Percentiles rank a stretch among this genome's conserved stretches.
Evolutionary conservation across 2,797 vertebrate species (phyloP).

Genomic region (Sparidentex hasta): DNA sequence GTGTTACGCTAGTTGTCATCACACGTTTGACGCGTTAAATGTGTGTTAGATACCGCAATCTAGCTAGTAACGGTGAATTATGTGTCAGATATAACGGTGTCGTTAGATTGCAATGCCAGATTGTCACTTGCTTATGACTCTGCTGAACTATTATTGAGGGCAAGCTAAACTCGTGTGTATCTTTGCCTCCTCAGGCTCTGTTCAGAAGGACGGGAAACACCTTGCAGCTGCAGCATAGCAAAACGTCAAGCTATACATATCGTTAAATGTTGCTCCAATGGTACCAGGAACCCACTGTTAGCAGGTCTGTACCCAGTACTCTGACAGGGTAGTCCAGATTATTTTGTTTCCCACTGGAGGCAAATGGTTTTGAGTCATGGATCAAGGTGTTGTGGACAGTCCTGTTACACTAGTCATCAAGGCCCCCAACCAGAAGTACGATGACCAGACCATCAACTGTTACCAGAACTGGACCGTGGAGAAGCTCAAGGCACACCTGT

Average conservation of each 20-base stretch:
- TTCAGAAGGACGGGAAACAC: neutral
- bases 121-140: neutral
- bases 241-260: neutral
- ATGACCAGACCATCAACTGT: conserved; percentile 95
- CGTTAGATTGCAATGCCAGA: neutral
- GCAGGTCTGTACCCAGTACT: neutral
- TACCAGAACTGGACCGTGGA: conserved; percentile 95
- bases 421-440: conserved; percentile 96
- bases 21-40: neutral
- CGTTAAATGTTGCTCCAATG: conserved; percentile 1
- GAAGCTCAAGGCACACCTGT: conserved; percentile 92
- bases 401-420: conserved; percentile 95
- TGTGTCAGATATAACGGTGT: neutral
- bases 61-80: neutral
- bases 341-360: conserved; percentile 17
- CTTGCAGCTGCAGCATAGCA: conserved; percentile 2
- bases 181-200: neutral
- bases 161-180: neutral
- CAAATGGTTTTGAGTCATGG: conserved; percentile 84
- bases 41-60: neutral
- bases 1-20: neutral
- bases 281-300: neutral
- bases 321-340: conserved; percentile 1
- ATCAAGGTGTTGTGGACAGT: conserved; percentile 86
- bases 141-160: neutral